Evolutionary conservation across 2,797 vertebrate species (phyloP).

Genomic region (Danio kyathit): DNA sequence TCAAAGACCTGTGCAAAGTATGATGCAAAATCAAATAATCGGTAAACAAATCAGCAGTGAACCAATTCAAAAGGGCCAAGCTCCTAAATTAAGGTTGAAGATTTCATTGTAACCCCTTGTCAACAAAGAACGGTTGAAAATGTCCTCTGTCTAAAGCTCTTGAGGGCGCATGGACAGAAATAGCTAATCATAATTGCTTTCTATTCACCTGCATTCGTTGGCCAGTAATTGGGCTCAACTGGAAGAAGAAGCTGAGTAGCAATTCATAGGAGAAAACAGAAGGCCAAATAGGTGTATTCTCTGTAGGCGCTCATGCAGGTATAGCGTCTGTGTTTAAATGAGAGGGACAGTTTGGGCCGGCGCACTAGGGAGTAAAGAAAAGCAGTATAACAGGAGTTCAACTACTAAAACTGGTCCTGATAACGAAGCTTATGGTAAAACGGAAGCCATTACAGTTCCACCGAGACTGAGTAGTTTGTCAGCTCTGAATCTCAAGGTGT

Average conservation of each 20-base stretch:
- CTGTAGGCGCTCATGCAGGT: conserved; percentile 13
- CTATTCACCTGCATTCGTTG: conserved; percentile 4
- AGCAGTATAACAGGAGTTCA: conserved; percentile 27
- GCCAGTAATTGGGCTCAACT: conserved; percentile 42
- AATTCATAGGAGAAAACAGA: conserved; percentile 46
- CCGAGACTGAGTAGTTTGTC: conserved; percentile 14
- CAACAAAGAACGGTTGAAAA: background rate
- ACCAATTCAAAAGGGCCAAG: background rate
- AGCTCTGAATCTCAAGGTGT: conserved; percentile 9
- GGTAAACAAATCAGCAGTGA: background rate
- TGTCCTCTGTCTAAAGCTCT: conserved; percentile 7
- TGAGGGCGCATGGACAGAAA: conserved; percentile 21
- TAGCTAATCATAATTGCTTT: conserved; percentile 34
- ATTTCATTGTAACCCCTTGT: background rate
- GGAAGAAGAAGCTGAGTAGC: conserved; percentile 30
- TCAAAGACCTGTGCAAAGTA: background rate
- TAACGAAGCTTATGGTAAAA: conserved; percentile 39
- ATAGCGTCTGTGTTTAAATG: conserved; percentile 29
- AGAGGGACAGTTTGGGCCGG: conserved; percentile 27
- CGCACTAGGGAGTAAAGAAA: conserved; percentile 28
- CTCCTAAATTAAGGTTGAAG: background rate
- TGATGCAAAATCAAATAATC: background rate
- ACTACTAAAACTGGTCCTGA: conserved; percentile 26
- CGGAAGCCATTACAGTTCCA: conserved; percentile 41
- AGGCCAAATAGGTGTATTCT: conserved; percentile 27